These are phyloP conservation scores for Geotrupes spiniger DNA, from an alignment of 2,888 invertebrate genomes.

Conservation along the genomic window DNA sequence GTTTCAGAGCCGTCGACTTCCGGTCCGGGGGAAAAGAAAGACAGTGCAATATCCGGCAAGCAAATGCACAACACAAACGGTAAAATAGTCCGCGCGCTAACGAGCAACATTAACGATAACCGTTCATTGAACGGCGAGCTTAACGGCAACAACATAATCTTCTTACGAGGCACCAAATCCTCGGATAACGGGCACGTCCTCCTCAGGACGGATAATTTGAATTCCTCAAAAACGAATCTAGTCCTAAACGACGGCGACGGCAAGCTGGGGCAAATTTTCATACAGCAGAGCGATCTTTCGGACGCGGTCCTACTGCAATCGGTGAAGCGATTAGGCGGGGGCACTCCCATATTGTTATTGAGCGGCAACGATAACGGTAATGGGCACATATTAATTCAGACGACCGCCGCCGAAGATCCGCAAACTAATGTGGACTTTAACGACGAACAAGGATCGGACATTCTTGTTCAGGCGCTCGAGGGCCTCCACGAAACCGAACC, in stretches of 20 bases:
- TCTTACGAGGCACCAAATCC: slow-evolving; percentile 41
- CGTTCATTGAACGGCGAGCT: slow-evolving; percentile 31
- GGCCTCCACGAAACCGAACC: slow-evolving; percentile 40
- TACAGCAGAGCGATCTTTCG: slow-evolving; percentile 45
- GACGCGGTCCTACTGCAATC: slow-evolving; percentile 47
- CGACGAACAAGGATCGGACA: slow-evolving; percentile 31
- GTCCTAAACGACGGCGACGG: slow-evolving; percentile 40
- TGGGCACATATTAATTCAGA: slow-evolving; percentile 45
- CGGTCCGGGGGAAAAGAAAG: slow-evolving; percentile 23
- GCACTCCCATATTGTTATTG: slow-evolving; percentile 45
- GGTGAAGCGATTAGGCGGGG: slow-evolving; percentile 44
- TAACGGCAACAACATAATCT: slow-evolving; percentile 43
- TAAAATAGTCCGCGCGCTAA: slow-evolving; percentile 37
- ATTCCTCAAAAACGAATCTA: slow-evolving; percentile 34
- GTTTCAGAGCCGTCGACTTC: slow-evolving; percentile 25
- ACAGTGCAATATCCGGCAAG: slow-evolving; percentile 17
- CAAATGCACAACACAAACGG: slow-evolving; percentile 42
- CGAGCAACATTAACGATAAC: slow-evolving; percentile 32
- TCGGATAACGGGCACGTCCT: slow-evolving; percentile 43
- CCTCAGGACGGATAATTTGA: slow-evolving; percentile 39
- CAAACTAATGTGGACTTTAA: slow-evolving; percentile 25
- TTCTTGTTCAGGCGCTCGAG: slow-evolving; percentile 41
- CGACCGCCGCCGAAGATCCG: slow-evolving; percentile 36
- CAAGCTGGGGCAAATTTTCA: slow-evolving; percentile 44
- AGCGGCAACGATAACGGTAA: slow-evolving; percentile 43